Conservation (phyloP, 2,797 vertebrate species). For the Melanotaenia maccullochi region DNA sequence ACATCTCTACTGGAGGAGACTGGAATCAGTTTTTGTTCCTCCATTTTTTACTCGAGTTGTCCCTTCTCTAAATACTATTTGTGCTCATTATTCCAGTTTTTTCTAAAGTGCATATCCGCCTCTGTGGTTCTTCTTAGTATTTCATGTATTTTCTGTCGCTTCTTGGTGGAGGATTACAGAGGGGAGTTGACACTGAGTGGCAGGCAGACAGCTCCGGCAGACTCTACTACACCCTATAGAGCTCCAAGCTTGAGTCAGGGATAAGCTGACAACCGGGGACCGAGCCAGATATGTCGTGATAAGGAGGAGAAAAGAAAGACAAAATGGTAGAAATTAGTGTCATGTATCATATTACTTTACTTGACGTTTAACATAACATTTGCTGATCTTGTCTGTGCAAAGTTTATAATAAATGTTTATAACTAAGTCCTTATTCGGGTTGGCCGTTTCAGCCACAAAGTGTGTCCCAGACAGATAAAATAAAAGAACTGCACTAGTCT, state of each 20-base stretch:
- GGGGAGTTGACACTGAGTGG: slow-evolving; percentile 69
- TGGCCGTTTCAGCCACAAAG: neutral
- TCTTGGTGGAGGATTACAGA: slow-evolving; percentile 68
- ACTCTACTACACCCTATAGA: slow-evolving; percentile 58
- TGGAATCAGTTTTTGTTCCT: slow-evolving; percentile 25
- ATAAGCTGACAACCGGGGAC: slow-evolving; percentile 74
- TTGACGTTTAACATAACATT: slow-evolving; percentile 13
- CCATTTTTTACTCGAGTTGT: slow-evolving; percentile 16
- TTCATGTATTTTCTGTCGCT: slow-evolving; percentile 3
- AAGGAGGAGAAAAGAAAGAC: slow-evolving; percentile 48
- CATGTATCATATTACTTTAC: slow-evolving; percentile 17
- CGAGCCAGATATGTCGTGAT: slow-evolving; percentile 59
- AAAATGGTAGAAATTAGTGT: slow-evolving; percentile 45
- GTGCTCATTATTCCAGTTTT: slow-evolving; percentile 7
- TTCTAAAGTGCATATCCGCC: neutral
- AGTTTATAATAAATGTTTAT: neutral
- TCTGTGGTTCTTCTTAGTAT: neutral
- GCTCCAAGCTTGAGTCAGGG: slow-evolving; percentile 60
- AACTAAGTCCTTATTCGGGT: neutral
- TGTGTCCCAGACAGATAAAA: neutral
- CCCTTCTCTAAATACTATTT: slow-evolving; percentile 21
- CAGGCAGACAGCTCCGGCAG: slow-evolving; percentile 68
- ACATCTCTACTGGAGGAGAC: slow-evolving; percentile 2
- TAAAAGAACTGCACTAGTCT: neutral
- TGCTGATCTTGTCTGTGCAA: neutral